phyloP scores from a whole-genome alignment of 2,113 vertebrate species.

The Ochotona curzoniae region DNA sequence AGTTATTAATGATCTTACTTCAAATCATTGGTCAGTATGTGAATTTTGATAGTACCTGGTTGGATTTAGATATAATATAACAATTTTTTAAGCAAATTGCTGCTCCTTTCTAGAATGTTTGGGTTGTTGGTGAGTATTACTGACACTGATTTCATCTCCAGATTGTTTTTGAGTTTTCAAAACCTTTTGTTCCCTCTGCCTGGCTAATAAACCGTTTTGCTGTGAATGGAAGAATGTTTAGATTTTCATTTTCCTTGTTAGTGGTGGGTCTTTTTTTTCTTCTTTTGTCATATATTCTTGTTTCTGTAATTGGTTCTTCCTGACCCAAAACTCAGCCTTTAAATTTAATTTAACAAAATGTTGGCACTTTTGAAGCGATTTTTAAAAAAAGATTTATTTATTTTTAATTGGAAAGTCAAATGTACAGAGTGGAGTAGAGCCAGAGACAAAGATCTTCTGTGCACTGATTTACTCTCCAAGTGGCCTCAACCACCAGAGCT shows the following conservation, averaged over 20 bases:
- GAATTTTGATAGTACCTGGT: slow-evolving; percentile 39
- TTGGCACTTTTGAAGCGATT: neutral
- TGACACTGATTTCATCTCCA: slow-evolving; percentile 31
- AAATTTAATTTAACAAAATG: neutral
- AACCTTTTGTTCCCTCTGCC: neutral
- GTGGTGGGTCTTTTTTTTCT: neutral
- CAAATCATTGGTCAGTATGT: neutral
- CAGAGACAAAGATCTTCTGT: too few relatives aligned
- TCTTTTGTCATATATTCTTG: neutral
- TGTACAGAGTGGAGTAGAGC: too few relatives aligned
- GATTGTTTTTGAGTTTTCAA: slow-evolving; percentile 1
- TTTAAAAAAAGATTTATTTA: too few relatives aligned
- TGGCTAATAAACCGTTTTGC: neutral
- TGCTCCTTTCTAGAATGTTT: neutral
- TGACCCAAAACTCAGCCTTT: neutral
- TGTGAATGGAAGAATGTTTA: slow-evolving; percentile 19
- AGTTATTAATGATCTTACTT: neutral
- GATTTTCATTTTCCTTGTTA: neutral
- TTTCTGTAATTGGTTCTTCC: neutral
- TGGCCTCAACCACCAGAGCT: too few relatives aligned
- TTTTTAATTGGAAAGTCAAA: too few relatives aligned
- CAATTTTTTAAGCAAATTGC: slow-evolving; percentile 18
- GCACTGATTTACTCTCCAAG: too few relatives aligned
- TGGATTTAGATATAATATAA: neutral
- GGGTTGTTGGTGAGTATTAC: neutral